These are phyloP conservation scores for Ooceraea biroi DNA, from an alignment of 1,140 invertebrate genomes.

Conservation along the genomic window DNA sequence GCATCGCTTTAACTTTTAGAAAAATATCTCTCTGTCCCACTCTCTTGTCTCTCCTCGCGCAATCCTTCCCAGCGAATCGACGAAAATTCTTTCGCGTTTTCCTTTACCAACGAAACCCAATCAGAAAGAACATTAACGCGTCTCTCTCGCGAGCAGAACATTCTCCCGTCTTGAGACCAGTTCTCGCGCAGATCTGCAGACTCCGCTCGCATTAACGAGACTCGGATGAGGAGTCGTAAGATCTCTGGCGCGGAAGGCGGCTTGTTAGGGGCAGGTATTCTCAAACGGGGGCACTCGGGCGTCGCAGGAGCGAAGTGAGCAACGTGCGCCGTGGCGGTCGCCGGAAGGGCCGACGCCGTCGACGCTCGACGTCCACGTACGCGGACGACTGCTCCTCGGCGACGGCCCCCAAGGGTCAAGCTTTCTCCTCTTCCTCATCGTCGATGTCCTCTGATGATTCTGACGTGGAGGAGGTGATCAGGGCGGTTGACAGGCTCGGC, in stretches of 20 bases:
- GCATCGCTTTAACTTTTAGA: conserved; percentile 3
- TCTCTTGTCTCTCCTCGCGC: background rate
- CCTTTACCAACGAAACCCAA: too few relatives aligned
- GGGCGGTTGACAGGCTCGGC: conserved; percentile 81
- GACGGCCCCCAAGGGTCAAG: conserved; percentile 79
- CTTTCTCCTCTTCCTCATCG: conserved; percentile 82
- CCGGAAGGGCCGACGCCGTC: conserved; percentile 73
- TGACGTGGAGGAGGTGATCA: conserved; percentile 82
- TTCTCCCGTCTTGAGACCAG: too few relatives aligned
- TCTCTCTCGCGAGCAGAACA: too few relatives aligned
- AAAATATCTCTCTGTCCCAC: conserved; percentile 9
- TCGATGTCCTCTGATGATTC: conserved; percentile 84
- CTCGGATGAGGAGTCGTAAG: conserved; percentile 6
- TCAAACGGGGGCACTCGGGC: conserved; percentile 82
- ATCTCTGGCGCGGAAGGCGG: conserved; percentile 3
- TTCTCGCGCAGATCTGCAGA: too few relatives aligned
- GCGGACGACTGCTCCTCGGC: conserved; percentile 76
- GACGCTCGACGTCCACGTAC: conserved; percentile 74
- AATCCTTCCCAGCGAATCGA: background rate
- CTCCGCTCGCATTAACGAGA: conserved; percentile 12
- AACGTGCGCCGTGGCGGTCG: conserved; percentile 76
- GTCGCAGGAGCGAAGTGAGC: conserved; percentile 79
- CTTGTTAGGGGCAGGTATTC: conserved; percentile 52
- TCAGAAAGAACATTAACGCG: background rate
- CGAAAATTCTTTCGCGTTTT: too few relatives aligned